phyloP scores from a whole-genome alignment of 2,888 invertebrate species.

The Agrotis clavis region DNA sequence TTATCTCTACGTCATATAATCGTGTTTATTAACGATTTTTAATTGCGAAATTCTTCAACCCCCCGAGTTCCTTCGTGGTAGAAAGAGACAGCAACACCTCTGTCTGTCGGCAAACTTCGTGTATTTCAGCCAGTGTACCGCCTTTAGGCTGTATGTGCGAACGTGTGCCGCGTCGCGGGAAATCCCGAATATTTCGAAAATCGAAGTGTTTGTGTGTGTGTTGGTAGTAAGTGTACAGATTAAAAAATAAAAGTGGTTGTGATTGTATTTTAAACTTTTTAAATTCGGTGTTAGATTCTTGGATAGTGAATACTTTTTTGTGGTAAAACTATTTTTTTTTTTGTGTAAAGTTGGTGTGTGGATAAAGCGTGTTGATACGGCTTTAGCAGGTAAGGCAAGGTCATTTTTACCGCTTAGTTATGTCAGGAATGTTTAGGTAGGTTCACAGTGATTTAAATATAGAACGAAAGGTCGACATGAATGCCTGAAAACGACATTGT shows the following conservation, averaged over 20 bases:
- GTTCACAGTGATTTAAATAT: constrained; percentile 46
- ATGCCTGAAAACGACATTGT: constrained; percentile 26
- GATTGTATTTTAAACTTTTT: constrained; percentile 60
- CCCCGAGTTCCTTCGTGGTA: constrained; percentile 62
- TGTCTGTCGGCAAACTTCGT: constrained; percentile 67
- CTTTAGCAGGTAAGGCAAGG: constrained; percentile 65
- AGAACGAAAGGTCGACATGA: constrained; percentile 32
- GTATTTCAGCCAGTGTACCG: constrained; percentile 71
- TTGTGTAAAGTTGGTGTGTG: constrained; percentile 61
- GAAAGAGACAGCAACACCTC: constrained; percentile 60
- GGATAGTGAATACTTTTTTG: constrained; percentile 34
- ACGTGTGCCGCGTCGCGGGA: constrained; percentile 61
- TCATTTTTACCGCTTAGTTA: constrained; percentile 51
- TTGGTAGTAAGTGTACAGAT: constrained; percentile 53
- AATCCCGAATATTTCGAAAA: constrained; percentile 66
- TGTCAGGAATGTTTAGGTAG: constrained; percentile 49
- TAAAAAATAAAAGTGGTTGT: constrained; percentile 71
- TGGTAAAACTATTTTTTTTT: constrained; percentile 38
- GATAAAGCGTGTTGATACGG: constrained; percentile 48
- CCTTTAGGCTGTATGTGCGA: constrained; percentile 58
- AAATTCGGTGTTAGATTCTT: constrained; percentile 49
- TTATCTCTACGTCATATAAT: constrained; percentile 65
- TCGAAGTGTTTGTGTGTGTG: constrained; percentile 67
- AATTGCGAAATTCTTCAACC: constrained; percentile 74
- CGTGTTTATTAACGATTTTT: constrained; percentile 77